phyloP scores from a whole-genome alignment of 2,113 vertebrate species.

The Otis tarda region DNA sequence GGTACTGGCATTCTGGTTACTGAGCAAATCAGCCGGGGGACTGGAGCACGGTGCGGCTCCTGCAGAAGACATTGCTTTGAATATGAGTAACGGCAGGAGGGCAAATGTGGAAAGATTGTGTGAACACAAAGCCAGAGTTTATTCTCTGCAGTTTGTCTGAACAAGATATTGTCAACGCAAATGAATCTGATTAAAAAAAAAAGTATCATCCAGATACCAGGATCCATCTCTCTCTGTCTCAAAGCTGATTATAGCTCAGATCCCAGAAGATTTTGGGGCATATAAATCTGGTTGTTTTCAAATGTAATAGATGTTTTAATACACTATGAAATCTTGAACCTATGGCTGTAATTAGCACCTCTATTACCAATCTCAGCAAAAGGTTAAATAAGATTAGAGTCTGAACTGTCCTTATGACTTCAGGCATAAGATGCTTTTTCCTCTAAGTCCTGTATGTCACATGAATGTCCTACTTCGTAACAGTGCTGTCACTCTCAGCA shows the following conservation, averaged over 20 bases:
- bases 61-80: neutral
- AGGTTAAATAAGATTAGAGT: neutral
- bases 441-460: neutral
- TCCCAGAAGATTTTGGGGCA: neutral
- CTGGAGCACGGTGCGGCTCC: rapidly evolving
- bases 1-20: neutral
- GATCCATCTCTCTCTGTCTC: neutral
- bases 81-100: neutral
- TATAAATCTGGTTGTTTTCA: neutral
- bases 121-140: neutral
- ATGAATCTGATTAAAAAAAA: neutral
- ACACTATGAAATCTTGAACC: neutral
- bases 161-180: neutral
- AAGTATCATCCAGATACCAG: neutral
- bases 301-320: neutral
- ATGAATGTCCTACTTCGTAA: neutral
- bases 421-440: neutral
- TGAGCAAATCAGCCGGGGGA: neutral
- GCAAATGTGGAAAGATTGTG: neutral
- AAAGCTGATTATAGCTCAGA: neutral
- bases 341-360: neutral
- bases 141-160: neutral
- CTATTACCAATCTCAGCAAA: neutral
- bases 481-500: rapidly evolving
- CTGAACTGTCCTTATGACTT: neutral